Percentiles rank a stretch among this genome's conserved stretches.
Evolutionary conservation across 2,113 vertebrate genomes (phyloP).

Genomic region (Sus scrofa): T2T-Sscrofa CM000812.6:202572001-202572500

Average conservation of each 20-base stretch:
- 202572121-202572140: neutral
- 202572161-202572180: neutral
- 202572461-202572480: neutral
- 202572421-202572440: neutral
- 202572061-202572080: neutral
- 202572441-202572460: neutral
- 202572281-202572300: too few relatives aligned
- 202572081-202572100: neutral
- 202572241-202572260: neutral
- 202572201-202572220: neutral
- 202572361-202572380: neutral
- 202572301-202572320: too few relatives aligned
- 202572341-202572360: too few relatives aligned
- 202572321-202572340: neutral
- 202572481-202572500: too few relatives aligned
- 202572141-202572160: fast-evolving
- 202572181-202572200: neutral
- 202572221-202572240: too few relatives aligned
- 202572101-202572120: neutral
- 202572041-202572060: fast-evolving
- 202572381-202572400: neutral
- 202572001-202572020: neutral
- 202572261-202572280: neutral
- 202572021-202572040: too few relatives aligned
- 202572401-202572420: neutral